Conservation (phyloP, 2,888 invertebrate genomes). For the Conomelus anceps region DNA sequence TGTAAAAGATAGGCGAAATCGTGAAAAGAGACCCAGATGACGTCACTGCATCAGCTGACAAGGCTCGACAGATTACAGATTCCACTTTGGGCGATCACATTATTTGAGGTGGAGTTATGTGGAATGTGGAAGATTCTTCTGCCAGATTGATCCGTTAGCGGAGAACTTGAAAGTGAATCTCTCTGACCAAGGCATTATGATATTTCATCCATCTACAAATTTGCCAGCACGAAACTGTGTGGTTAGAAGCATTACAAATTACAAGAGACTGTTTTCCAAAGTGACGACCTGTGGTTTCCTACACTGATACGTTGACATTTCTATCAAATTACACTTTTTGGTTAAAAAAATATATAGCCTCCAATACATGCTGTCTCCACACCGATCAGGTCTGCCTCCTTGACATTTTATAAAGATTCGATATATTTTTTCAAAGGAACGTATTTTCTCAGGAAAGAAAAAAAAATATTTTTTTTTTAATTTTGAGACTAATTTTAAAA, state of each 20-base stretch:
- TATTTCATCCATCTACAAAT: background rate
- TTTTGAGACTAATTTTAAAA: no score
- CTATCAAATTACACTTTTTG: background rate
- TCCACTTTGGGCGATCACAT: no score
- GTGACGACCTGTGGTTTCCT: background rate
- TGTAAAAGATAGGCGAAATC: no score
- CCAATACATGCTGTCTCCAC: background rate
- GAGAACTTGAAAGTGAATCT: background rate
- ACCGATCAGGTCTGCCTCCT: background rate
- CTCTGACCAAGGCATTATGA: background rate
- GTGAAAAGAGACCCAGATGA: no score
- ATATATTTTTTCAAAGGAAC: no score
- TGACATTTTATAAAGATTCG: background rate
- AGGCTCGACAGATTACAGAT: no score
- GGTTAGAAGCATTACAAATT: background rate
- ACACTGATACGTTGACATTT: background rate
- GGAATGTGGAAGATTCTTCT: no score
- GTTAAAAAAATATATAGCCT: background rate
- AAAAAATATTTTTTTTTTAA: no score
- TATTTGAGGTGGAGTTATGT: no score
- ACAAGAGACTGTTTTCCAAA: background rate
- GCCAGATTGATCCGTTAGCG: background rate
- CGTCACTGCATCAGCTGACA: no score
- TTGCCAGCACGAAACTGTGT: background rate
- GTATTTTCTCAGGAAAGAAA: no score